phyloP scores from a whole-genome alignment of 2,113 vertebrate genomes.

The Protobothrops mucrosquamatus region DNA sequence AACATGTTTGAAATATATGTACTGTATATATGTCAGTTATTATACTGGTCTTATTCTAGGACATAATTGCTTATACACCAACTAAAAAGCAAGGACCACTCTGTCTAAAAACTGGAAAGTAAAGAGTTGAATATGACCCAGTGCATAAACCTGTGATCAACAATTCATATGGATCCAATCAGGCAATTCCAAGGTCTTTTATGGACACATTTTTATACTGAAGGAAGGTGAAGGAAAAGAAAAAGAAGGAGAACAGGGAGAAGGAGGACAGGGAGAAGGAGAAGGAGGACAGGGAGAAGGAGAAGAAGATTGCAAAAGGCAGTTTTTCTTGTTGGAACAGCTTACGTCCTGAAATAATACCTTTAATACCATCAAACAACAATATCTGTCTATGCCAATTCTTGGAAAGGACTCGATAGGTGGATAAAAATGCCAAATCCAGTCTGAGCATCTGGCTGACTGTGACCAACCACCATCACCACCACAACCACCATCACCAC shows the following conservation, averaged over 20 bases:
- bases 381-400: background rate
- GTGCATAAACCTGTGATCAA: background rate
- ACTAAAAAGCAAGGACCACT: background rate
- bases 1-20: background rate
- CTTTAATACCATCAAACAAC: background rate
- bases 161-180: background rate
- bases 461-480: background rate
- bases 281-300: too few relatives aligned
- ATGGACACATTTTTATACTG: background rate
- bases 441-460: background rate
- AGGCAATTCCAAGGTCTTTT: background rate
- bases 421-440: too few relatives aligned
- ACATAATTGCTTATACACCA: background rate
- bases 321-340: background rate
- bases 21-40: background rate
- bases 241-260: too few relatives aligned
- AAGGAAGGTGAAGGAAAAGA: background rate
- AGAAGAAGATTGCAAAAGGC: too few relatives aligned
- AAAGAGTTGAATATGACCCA: background rate
- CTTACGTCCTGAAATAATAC: background rate
- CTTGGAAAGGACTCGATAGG: background rate
- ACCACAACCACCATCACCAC: background rate
- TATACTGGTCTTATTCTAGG: background rate
- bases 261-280: too few relatives aligned
- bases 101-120: background rate